phyloP scores from a whole-genome alignment of 2,888 invertebrate species.

The Callyntrura sp. region DNA sequence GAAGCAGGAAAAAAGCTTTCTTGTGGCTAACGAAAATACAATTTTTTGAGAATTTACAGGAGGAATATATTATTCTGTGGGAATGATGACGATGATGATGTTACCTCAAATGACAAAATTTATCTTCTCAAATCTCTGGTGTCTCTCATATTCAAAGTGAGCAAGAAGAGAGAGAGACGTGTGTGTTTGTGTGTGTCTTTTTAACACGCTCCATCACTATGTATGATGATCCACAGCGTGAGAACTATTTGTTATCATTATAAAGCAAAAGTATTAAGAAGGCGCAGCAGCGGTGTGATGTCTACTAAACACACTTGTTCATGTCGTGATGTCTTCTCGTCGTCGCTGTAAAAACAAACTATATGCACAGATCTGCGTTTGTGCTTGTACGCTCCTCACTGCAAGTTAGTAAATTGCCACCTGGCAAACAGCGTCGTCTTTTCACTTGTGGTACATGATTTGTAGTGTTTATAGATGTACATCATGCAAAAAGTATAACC shows the following conservation, averaged over 20 bases:
- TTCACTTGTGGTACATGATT: neutral
- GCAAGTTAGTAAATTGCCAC: constrained; percentile 16
- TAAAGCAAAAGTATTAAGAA: neutral
- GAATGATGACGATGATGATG: constrained; percentile 16
- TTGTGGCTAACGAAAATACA: constrained; percentile 42
- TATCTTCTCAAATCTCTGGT: constrained; percentile 21
- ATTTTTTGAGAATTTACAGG: constrained; percentile 26
- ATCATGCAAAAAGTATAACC: constrained; percentile 21
- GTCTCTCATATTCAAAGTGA: neutral
- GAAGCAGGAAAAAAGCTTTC: constrained; percentile 8
- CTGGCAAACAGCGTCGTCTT: constrained; percentile 28
- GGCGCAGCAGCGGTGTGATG: neutral
- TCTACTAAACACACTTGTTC: neutral
- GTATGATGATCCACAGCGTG: neutral
- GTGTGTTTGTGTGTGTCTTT: neutral
- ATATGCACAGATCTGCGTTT: neutral
- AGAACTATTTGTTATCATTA: neutral
- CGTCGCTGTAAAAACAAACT: constrained; percentile 22
- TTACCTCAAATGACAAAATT: constrained; percentile 24
- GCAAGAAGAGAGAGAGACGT: too few species aligned
- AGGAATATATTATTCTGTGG: neutral
- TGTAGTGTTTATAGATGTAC: neutral
- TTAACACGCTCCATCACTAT: neutral
- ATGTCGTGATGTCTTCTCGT: neutral
- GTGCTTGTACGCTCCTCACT: neutral